Evolutionary conservation across 2,888 invertebrate genomes (phyloP).

Genomic region (Cordylochernes scorpioides): DNA sequence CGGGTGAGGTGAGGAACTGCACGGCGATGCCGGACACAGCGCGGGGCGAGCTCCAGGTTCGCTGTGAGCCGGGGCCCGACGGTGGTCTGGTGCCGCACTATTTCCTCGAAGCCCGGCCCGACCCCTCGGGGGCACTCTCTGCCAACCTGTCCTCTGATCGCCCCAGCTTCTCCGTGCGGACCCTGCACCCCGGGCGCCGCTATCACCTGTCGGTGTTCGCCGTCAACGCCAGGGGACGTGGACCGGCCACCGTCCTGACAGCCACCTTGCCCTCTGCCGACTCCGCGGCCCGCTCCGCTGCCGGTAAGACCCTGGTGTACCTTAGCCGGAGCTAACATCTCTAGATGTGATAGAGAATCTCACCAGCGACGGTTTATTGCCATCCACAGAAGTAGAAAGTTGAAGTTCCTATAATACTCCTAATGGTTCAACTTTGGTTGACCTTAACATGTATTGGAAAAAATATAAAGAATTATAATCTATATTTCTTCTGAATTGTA

Average conservation of each 20-base stretch:
- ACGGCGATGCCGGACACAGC: not conserved
- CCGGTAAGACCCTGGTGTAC: no score
- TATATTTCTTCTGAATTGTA: no score
- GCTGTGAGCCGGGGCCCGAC: not conserved
- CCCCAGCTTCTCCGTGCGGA: not conserved
- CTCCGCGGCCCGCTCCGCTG: no score
- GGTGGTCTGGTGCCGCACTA: not conserved
- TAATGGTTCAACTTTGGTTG: no score
- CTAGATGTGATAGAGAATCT: no score
- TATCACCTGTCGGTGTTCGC: not conserved
- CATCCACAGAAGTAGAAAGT: no score
- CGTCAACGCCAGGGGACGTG: not conserved
- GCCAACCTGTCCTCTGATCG: not conserved
- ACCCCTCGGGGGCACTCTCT: not conserved
- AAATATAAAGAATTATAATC: no score
- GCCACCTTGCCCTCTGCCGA: no score
- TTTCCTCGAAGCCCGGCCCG: not conserved
- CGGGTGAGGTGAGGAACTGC: not conserved
- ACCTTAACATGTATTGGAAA: no score
- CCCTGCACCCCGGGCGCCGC: not conserved
- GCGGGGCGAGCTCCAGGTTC: not conserved
- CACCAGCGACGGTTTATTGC: no score
- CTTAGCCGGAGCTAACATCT: no score
- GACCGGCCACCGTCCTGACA: not conserved
- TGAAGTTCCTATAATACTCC: no score